Evolutionary conservation across 2,797 vertebrate genomes (phyloP).

Genomic region (Siniperca undulata): DNA sequence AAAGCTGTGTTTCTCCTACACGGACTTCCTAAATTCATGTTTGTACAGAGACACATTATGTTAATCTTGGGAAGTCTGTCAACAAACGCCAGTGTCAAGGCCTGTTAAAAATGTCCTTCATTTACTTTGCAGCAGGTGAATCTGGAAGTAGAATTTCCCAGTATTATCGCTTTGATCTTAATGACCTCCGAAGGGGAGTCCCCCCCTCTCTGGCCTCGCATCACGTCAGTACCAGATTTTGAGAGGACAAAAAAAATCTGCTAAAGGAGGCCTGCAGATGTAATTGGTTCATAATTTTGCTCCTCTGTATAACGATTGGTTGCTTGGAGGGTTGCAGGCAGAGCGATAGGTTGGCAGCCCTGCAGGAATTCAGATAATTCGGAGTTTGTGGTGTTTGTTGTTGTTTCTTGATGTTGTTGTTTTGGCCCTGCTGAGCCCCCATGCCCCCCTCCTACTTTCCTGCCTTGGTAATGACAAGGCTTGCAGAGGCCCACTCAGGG

Average conservation of each 20-base stretch:
- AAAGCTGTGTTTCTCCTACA: conserved; percentile 3
- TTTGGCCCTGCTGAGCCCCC: conserved; percentile 46
- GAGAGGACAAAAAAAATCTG: conserved; percentile 34
- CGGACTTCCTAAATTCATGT: conserved; percentile 2
- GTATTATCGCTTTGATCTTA: conserved; percentile 63
- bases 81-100: conserved; percentile 1
- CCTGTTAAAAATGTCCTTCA: conserved; percentile 21
- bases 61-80: conserved; percentile 22
- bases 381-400: conserved; percentile 69
- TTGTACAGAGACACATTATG: not conserved
- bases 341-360: conserved; percentile 53
- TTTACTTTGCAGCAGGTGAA: conserved; percentile 42
- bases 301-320: conserved; percentile 36
- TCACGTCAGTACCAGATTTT: conserved; percentile 34
- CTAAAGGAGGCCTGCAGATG: conserved; percentile 12
- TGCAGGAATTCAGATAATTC: conserved; percentile 66
- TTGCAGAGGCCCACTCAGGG: conserved; percentile 52
- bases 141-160: conserved; percentile 39
- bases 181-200: conserved; percentile 45
- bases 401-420: conserved; percentile 71
- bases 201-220: conserved; percentile 3
- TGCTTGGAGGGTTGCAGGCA: conserved; percentile 42
- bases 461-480: conserved; percentile 44
- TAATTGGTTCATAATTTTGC: conserved; percentile 59
- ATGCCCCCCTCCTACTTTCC: conserved; percentile 15